Evolutionary conservation across 2,888 invertebrate genomes (phyloP), one percentile per base, ranked within the genome.

Genomic region (Drosophila melanosoma): DNA sequence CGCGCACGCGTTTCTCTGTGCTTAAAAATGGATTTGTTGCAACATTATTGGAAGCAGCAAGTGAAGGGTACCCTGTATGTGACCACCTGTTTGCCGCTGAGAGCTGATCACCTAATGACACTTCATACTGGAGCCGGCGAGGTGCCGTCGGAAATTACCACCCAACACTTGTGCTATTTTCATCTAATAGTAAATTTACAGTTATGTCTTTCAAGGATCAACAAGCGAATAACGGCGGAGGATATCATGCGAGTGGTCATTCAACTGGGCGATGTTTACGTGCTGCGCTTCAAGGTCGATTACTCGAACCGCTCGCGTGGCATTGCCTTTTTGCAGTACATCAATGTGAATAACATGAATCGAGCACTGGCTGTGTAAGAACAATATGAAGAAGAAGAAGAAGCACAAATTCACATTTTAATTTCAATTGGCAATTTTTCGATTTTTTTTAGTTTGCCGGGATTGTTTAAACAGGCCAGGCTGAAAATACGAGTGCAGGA

Each of bases 301-400:
- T 90, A 77, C 38, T 65, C 81, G 0, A 1, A 1, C 1, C 15
- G 40, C 0, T 1, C 89, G 92, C 89, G 92, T 1, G 91, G 91
- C 2, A 91, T 79, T 54, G 93, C 92, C 17, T 92, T 89, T 45
- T 59, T 92, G 60, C 92, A 92, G 61, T 92, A 90, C 32, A 49
- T 87, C 1, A 76, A 91, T 51, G 66, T 70, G 3, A 53, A 38
- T 1, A 56, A 76, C 4, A 79, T 81, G 73, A 6, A 58, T 1
- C 35, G 58, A 20, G 89, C 88, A 1, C 17, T 91, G 7, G 1
- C 40, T 17, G 36, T 52, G 92, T 92, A 62, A 77, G 82, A 2
- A 6, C 10, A 29, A 8, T 3, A 5, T 8, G n/a, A 8, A 26
- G 26, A 49, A 10, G 26, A 49, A 10, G 6, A 7, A 0, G 45